Percentiles rank a stretch among this genome's conserved stretches.
These are phyloP conservation scores for Drosophila ironensis DNA, from an alignment of 1,140 invertebrate genomes.

Conservation along the genomic window DNA sequence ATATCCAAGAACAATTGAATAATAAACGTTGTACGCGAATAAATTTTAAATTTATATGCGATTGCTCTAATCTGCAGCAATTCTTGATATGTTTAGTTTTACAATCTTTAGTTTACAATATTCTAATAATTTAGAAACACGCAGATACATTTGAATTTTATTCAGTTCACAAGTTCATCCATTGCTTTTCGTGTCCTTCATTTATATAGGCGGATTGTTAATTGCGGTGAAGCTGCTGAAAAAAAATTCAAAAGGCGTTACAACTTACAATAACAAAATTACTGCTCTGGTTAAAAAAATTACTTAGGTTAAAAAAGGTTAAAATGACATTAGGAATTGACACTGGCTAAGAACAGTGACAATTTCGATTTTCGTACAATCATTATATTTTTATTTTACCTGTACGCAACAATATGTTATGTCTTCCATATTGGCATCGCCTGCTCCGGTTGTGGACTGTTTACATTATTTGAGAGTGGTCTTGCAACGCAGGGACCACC, in stretches of 20 bases:
- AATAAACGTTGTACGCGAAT: conserved; percentile 18
- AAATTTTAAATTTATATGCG: conserved; percentile 26
- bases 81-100: conserved; percentile 59
- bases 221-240: conserved; percentile 43
- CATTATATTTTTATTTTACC: too few species aligned
- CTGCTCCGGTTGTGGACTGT: too few species aligned
- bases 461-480: too few species aligned
- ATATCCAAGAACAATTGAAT: conserved; percentile 35
- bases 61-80: conserved; percentile 27
- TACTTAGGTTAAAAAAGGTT: too few species aligned
- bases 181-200: not conserved
- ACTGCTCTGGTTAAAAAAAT: too few species aligned
- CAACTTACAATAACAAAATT: too few species aligned
- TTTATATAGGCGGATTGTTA: not conserved
- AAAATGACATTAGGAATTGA: too few species aligned
- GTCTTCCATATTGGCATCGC: too few species aligned
- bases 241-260: not conserved
- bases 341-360: too few species aligned
- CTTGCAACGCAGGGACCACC: too few species aligned
- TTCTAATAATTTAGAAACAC: conserved; percentile 23
- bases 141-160: conserved; percentile 4
- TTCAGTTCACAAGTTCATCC: conserved; percentile 17
- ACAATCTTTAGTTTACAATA: conserved; percentile 44
- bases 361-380: too few species aligned
- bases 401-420: too few species aligned